Conservation (phyloP, 1,140 invertebrate genomes). For the Portunus trituberculatus region DNA sequence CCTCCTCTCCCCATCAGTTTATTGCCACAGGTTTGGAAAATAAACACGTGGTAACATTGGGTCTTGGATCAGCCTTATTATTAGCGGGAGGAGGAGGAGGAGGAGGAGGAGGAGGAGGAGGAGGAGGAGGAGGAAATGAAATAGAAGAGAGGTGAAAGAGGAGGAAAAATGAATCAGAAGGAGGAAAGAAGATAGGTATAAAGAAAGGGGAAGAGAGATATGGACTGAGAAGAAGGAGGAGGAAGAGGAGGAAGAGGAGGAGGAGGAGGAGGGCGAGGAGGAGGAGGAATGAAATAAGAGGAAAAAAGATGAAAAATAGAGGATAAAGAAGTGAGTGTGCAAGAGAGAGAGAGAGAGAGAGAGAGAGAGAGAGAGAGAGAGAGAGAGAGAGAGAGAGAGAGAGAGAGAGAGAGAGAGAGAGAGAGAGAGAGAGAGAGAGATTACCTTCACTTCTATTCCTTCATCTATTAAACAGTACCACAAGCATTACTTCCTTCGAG, state of each 20-base stretch:
- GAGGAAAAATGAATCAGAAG: not conserved
- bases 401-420: constrained; percentile 34
- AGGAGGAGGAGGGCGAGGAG: no score
- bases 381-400: constrained; percentile 29
- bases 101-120: not conserved
- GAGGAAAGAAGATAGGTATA: not conserved
- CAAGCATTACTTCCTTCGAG: no score
- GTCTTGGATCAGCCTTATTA: constrained; percentile 12
- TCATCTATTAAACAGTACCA: no score
- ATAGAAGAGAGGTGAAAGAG: not conserved
- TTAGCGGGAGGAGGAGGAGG: not conserved
- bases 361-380: constrained; percentile 20
- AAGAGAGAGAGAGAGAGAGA: not conserved
- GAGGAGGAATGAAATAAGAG: not conserved
- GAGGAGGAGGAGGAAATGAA: not conserved
- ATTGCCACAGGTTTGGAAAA: constrained; percentile 22
- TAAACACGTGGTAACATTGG: constrained; percentile 10
- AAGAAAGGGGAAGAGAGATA: not conserved
- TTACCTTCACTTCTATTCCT: no score
- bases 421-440: constrained; percentile 21
- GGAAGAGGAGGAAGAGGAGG: no score
- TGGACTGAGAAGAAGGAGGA: no score
- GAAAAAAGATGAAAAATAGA: not conserved
- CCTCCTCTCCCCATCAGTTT: constrained; percentile 6
- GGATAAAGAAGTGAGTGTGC: not conserved